Evolutionary conservation across 2,888 invertebrate genomes (phyloP), one percentile per base, ranked within the genome.

Genomic region (Tinea semifulvella): DNA sequence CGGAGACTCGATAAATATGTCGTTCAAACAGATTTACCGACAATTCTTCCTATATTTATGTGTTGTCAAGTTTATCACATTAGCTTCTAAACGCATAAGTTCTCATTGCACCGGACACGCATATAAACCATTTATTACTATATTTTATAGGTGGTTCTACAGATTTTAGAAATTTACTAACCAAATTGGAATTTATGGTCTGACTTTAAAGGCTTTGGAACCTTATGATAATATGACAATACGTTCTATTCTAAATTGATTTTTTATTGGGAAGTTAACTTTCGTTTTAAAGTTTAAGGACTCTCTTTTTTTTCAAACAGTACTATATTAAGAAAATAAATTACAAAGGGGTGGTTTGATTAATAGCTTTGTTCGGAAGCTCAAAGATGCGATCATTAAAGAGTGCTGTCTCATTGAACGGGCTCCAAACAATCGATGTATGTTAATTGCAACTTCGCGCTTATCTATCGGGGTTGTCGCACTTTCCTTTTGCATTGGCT

Each of bases 381-480:
- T 10, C 18, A 36, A 36, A 36, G 36, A 36, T 36, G 36, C 18
- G n/a, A 36, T 36, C 36, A 3, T 10, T 16, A 36, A 16, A 18
- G 18, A 36, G 18, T 36, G 18, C n/a, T 36, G 18, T 11, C 61
- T 52, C 58, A 61, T 60, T 57, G 55, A 58, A 58, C 58, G 55
- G 56, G 53, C 56, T 55, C 59, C 56, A 63, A 65, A 67, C 68
- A 65, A 68, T 65, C 57, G 57, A 64, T 62, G 63, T 62, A 55
- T 67, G 63, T 63, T 67, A 66, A 69, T 68, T 64, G 62, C 57
- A 50, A 62, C 59, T 63, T 61, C 61, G 58, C 55, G 56, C 59
- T 52, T 65, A 65, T 65, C 65, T 66, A 65, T 64, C 49, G 58
- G 59, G 63, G 63, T 55, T 58, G 62, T 65, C 63, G 53, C 56